Percentiles rank a stretch among this genome's conserved stretches.
These are phyloP conservation scores for Musca vetustissima DNA, from an alignment of 1,140 invertebrate species.

Conservation along the genomic window DNA sequence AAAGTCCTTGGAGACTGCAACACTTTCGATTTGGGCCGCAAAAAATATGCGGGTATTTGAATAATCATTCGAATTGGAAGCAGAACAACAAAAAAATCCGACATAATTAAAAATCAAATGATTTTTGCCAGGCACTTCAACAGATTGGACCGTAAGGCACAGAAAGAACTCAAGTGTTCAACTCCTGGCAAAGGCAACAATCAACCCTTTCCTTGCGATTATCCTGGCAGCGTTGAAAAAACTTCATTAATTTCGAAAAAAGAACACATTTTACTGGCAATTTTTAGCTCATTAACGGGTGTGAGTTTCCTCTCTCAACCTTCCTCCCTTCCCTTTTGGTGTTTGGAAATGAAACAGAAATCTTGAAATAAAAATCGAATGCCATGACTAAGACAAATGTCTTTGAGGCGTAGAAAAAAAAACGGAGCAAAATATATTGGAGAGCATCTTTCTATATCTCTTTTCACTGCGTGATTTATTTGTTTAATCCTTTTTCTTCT, in stretches of 20 bases:
- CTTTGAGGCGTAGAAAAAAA: slow-evolving; percentile 11
- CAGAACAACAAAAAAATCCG: slow-evolving; percentile 41
- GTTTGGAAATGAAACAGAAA: no score
- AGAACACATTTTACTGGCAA: slow-evolving; percentile 33
- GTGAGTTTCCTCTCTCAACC: background rate
- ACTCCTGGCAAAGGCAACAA: background rate
- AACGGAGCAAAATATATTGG: slow-evolving; percentile 18
- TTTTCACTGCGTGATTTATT: slow-evolving; percentile 55
- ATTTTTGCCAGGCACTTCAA: slow-evolving; percentile 35
- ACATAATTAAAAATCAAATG: slow-evolving; percentile 55
- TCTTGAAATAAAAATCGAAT: background rate
- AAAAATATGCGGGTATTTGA: slow-evolving; percentile 35
- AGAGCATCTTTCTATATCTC: slow-evolving; percentile 30
- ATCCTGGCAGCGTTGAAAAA: slow-evolving; percentile 31
- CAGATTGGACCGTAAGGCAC: background rate
- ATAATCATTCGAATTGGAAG: slow-evolving; percentile 32
- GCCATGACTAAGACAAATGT: slow-evolving; percentile 14
- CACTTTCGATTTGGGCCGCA: slow-evolving; percentile 19
- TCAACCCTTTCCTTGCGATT: slow-evolving; percentile 15
- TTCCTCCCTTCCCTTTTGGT: background rate
- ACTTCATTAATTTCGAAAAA: slow-evolving; percentile 51
- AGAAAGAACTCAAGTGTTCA: background rate
- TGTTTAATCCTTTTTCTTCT: slow-evolving; percentile 46
- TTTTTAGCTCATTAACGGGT: slow-evolving; percentile 55
- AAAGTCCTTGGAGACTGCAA: slow-evolving; percentile 25